Base-by-base conservation (phyloP, 2,797 vertebrate genomes). In the Leuciscus waleckii region DNA sequence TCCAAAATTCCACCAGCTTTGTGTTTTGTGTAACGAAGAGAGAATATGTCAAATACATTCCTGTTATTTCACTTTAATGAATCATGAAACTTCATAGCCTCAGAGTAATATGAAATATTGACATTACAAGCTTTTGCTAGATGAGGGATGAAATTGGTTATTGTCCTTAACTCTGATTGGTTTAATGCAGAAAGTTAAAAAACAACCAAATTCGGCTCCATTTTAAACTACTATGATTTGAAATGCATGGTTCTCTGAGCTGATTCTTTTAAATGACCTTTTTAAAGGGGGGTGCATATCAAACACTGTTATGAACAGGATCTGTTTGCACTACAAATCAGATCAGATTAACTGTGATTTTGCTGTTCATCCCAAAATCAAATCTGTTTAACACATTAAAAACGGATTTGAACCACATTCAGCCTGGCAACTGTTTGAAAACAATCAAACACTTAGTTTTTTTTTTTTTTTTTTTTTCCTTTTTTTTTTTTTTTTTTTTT, bases 1-100 rank as follows among this genome's bases (percentile, higher is more conserved):
- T 63, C 67, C 35, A 69, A 68, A 41, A 63, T 77, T 74, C 19
- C 74, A 69, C 75, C 49, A 67, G 35, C 63, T 49, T 79, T 71
- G 75, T 79, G 51, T 85, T 84, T 84, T 41, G 35, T 10, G 26
- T 32, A 41, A 23, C 11, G 58, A 41, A 51, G 29, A 23, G 2
- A 39, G 4, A 74, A 82, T 65, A 75, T 37, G 49, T 37, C 56
- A 37, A n/a, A 83, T n/a, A n/a, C 37, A 23, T 35, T 43, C 17
- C 29, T 83, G 43, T 51, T 83, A 37, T 75, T 83, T 75, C 2
- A 13, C 41, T 75, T 37, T 67, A 75, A 75, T 83, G 58, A 49
- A 82, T 82, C 21, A 32, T 9, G 4, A 39, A 51, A 54, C 71
- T 51, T 75, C 6, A 32, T 35, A 19, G 41, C 17, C 21, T 74